Evolutionary conservation across 2,797 vertebrate genomes (phyloP), one percentile per base, ranked within the genome.

Genomic region (Eupleurogrammus muticus): DNA sequence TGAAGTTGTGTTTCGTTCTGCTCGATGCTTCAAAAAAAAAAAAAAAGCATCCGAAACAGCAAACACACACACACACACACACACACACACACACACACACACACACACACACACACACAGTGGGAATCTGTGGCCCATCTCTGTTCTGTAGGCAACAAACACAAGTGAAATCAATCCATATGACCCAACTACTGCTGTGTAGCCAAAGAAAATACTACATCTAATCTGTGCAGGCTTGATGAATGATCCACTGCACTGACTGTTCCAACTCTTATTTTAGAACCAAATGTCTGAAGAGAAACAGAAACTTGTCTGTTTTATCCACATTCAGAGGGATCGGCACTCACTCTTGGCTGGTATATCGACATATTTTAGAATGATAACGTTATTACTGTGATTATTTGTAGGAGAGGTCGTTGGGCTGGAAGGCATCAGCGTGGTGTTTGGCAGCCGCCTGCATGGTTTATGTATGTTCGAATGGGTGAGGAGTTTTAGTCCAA

Each of bases 181-280:
- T 66, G 71, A 78, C 32, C 44, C 44, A 36, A 68, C 66, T 53
- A 4, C 35, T 57, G 17, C 58, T 77, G 57, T 84, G 9, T 20
- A 58, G 73, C 64, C 23, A 65, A 65, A 66, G 24, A 56, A 62
- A 70, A 70, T 32, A 57, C 49, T 28, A 34, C 54, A 76, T 58
- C 42, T 70, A 42, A 73, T 57, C 46, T 67, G 56, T 62, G 20
- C 20, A 0, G 36, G 20, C 40, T 8, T 68, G 65, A 60, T 67
- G 44, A 71, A 47, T 59, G 65, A 76, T 60, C 42, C 42, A 14
- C 48, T 49, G 48, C 19, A 52, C 58, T n/a, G 34, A 58, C 10
- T 17, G 24, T 42, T 46, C 32, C 24, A 62, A 12, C 34, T 42
- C 24, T 57, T 50, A 35, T 57, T 65, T 75, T 50, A 24, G 34